Conservation (phyloP, 2,113 vertebrate genomes). For the Circaetus gallicus region DNA sequence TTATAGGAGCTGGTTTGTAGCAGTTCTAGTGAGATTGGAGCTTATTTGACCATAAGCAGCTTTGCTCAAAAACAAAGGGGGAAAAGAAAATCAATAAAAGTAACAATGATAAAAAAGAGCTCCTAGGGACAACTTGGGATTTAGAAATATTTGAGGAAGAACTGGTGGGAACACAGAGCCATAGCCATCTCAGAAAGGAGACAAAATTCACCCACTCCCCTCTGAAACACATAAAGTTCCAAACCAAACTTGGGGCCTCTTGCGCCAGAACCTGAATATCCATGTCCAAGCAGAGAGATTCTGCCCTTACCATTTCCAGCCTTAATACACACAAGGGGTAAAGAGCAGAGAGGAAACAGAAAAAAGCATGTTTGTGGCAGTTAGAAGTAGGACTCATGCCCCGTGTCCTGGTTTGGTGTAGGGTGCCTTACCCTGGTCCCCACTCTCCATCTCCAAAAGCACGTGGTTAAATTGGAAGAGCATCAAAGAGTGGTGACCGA, state of each 20-base stretch:
- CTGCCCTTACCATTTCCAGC: not conserved
- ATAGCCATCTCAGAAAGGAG: not conserved
- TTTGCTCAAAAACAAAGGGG: not conserved
- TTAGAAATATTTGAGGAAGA: not conserved
- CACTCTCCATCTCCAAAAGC: not conserved
- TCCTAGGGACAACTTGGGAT: not conserved
- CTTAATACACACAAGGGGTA: not conserved
- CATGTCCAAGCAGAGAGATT: not conserved
- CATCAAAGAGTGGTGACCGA: not conserved
- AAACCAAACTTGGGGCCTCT: not conserved
- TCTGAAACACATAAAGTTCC: not conserved
- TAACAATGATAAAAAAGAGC: not conserved
- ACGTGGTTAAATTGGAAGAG: not conserved
- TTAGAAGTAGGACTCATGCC: not conserved
- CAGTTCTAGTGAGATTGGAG: not conserved
- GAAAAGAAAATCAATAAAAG: not conserved
- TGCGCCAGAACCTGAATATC: not conserved
- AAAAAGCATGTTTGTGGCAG: not conserved
- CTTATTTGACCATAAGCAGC: not conserved
- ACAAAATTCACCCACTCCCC: not conserved
- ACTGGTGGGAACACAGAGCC: not conserved
- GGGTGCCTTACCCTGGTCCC: not conserved
- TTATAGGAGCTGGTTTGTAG: constrained; percentile 24
- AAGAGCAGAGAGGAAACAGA: not conserved
- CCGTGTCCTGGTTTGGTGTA: rapidly evolving